phyloP scores from a whole-genome alignment of 2,888 invertebrate genomes.

The Heliconius ismenius region DNA sequence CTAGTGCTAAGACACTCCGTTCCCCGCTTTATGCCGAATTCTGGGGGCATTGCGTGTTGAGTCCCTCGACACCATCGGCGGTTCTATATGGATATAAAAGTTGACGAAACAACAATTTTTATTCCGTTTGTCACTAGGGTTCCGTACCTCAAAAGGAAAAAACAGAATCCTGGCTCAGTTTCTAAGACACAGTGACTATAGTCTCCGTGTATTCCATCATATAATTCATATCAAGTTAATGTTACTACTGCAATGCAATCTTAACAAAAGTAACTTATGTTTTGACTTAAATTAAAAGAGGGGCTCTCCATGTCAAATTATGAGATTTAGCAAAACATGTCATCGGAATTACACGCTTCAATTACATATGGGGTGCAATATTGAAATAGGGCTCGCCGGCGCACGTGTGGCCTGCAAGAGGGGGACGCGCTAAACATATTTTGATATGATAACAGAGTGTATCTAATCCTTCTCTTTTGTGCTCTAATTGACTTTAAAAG shows the following conservation, averaged over 20 bases:
- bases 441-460: slow-evolving; percentile 71
- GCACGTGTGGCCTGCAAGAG: slow-evolving; percentile 62
- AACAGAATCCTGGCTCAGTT: too few species aligned
- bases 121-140: too few species aligned
- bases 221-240: neutral
- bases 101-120: too few species aligned
- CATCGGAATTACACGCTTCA: slow-evolving; percentile 76
- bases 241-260: neutral
- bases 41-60: too few species aligned
- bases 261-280: neutral
- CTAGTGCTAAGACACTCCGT: too few species aligned
- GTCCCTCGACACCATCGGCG: too few species aligned
- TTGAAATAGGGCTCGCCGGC: slow-evolving; percentile 52
- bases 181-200: too few species aligned
- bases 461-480: slow-evolving; percentile 52
- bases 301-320: slow-evolving; percentile 71
- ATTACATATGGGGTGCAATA: slow-evolving; percentile 62
- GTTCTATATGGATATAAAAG: too few species aligned
- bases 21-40: too few species aligned
- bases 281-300: slow-evolving; percentile 46
- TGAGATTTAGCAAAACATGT: slow-evolving; percentile 77
- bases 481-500: slow-evolving; percentile 57
- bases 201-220: neutral
- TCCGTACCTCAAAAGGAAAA: too few species aligned
- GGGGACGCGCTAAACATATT: slow-evolving; percentile 67